Conservation (phyloP, 64 coral and sea anemone genomes). For the Montipora foliosa region DNA sequence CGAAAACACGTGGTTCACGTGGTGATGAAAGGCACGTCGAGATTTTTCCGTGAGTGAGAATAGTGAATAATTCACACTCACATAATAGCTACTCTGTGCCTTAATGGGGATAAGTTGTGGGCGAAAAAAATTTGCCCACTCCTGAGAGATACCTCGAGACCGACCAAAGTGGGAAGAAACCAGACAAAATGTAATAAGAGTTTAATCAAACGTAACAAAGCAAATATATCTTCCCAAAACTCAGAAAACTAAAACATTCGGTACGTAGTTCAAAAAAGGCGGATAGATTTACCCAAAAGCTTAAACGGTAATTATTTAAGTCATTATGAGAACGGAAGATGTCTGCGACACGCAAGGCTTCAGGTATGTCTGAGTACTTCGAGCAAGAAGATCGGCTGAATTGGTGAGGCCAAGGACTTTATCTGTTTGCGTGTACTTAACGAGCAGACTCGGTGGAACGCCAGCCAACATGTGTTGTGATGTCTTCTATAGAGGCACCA, state of each 20-base stretch:
- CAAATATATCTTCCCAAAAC: background rate
- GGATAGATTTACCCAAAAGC: background rate
- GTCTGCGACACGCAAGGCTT: slow-evolving; percentile 1
- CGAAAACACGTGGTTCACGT: too few relatives aligned
- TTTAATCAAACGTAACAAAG: background rate
- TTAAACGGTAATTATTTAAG: too few relatives aligned
- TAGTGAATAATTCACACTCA: too few relatives aligned
- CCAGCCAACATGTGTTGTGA: slow-evolving; percentile 8
- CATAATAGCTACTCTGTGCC: too few relatives aligned
- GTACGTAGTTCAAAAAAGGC: background rate
- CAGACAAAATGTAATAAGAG: background rate
- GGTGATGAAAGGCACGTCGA: too few relatives aligned
- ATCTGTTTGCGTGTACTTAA: too few relatives aligned
- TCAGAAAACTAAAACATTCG: background rate
- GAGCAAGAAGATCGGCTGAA: background rate
- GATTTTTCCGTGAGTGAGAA: too few relatives aligned
- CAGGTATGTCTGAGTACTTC: background rate
- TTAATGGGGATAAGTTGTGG: too few relatives aligned
- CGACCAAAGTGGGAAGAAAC: too few relatives aligned
- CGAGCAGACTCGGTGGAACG: too few relatives aligned
- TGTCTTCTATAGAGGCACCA: background rate
- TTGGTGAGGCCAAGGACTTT: background rate
- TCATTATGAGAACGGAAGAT: slow-evolving; percentile 1
- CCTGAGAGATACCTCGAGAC: too few relatives aligned
- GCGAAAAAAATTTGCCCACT: too few relatives aligned